Evolutionary conservation across 2,797 vertebrate genomes (phyloP).

Genomic region (Acipenser transmontanus): DNA sequence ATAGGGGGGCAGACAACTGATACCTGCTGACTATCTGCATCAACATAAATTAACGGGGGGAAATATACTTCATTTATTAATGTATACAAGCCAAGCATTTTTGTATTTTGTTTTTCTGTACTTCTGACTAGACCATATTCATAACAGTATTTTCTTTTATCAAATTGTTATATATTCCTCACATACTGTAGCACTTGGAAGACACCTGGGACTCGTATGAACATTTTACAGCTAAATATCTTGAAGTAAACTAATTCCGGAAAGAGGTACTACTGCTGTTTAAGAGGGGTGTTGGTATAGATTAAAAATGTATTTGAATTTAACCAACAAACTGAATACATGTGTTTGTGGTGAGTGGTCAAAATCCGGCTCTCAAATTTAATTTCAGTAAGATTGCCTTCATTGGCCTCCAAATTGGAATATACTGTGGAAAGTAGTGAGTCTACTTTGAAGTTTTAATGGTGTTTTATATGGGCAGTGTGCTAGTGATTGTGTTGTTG

Average conservation of each 20-base stretch:
- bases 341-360: constrained; percentile 15
- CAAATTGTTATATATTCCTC: too few relatives aligned
- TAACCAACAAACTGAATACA: constrained; percentile 14
- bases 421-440: constrained; percentile 12
- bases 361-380: constrained; percentile 1
- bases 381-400: constrained; percentile 7
- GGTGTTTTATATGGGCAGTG: too few relatives aligned
- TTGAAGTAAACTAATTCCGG: neutral
- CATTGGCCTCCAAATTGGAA: constrained; percentile 11
- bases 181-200: too few relatives aligned
- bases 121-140: too few relatives aligned
- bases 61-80: too few relatives aligned
- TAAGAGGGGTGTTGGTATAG: constrained; percentile 9
- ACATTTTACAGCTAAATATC: constrained; percentile 7
- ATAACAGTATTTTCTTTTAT: too few relatives aligned
- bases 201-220: neutral
- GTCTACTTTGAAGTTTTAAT: neutral
- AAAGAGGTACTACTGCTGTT: constrained; percentile 10
- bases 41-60: too few relatives aligned
- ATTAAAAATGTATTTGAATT: constrained; percentile 6
- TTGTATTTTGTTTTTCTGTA: too few relatives aligned
- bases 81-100: too few relatives aligned
- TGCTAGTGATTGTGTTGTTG: too few relatives aligned
- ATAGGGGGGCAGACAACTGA: too few relatives aligned
- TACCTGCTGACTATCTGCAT: too few relatives aligned